Conservation (phyloP, 2,113 vertebrate genomes). For the Holacanthus passer region DNA sequence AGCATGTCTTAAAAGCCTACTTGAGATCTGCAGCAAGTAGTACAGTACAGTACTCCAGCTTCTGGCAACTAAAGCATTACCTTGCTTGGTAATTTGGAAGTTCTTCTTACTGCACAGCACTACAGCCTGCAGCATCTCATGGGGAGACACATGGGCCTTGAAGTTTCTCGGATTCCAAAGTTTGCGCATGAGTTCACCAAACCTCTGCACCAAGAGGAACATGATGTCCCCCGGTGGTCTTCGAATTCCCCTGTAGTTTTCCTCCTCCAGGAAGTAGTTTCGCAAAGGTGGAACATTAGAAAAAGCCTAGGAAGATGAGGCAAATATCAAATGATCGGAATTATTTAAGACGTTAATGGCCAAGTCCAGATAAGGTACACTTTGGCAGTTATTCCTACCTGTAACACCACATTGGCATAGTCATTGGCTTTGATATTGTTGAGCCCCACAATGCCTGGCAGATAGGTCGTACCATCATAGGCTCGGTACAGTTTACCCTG, state of each 20-base stretch:
- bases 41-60: background rate
- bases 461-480: constrained; percentile 97
- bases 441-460: constrained; percentile 96
- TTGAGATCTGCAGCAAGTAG: background rate
- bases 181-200: constrained; percentile 98
- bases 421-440: constrained; percentile 99
- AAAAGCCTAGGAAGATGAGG: constrained; percentile 85
- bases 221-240: constrained; percentile 97
- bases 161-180: constrained; percentile 99
- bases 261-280: constrained; percentile 98
- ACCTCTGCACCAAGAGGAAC: constrained; percentile 97
- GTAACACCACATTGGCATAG: constrained; percentile 95
- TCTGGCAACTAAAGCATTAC: constrained; percentile 67
- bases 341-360: background rate
- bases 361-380: background rate
- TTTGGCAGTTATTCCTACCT: constrained; percentile 82
- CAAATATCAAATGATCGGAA: background rate
- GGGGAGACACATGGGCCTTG: constrained; percentile 97
- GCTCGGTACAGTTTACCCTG: constrained; percentile 96
- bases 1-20: background rate
- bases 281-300: constrained; percentile 96
- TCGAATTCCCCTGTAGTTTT: constrained; percentile 92
- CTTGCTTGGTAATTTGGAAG: constrained; percentile 98
- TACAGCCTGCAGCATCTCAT: constrained; percentile 98
- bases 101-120: constrained; percentile 98